Conservation (phyloP, 2,797 vertebrate species). For the Chloroceryle amazona region DNA sequence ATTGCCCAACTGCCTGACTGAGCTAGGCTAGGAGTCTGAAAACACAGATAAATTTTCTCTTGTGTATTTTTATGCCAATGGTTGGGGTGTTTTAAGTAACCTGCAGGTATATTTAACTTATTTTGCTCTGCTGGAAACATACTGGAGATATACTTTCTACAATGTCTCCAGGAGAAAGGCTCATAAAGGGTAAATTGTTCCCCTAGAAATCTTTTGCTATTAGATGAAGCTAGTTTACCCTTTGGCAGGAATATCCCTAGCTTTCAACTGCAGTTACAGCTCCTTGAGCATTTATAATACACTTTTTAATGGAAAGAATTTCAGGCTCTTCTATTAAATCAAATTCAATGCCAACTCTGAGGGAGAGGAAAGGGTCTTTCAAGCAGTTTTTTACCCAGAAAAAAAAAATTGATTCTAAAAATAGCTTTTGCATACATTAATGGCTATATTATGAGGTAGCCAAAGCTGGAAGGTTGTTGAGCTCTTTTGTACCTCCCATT, state of each 20-base stretch:
- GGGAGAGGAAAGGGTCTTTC: constrained; percentile 37
- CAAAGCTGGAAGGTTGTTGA: background rate
- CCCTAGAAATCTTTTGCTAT: background rate
- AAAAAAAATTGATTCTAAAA: constrained; percentile 47
- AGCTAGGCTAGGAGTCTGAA: background rate
- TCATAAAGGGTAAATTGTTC: constrained; percentile 48
- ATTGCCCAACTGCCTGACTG: background rate
- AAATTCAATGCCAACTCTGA: constrained; percentile 24
- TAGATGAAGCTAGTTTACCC: constrained; percentile 39
- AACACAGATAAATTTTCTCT: background rate
- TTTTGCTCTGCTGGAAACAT: constrained; percentile 21
- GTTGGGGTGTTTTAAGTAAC: background rate
- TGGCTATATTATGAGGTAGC: constrained; percentile 4
- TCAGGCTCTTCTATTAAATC: constrained; percentile 68
- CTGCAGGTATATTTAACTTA: background rate
- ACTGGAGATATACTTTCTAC: background rate
- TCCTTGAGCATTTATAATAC: constrained; percentile 66
- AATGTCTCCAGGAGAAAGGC: background rate
- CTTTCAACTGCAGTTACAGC: constrained; percentile 45
- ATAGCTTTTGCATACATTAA: constrained; percentile 52
- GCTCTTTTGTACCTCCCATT: background rate
- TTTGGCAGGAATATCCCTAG: constrained; percentile 39
- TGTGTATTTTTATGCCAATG: background rate
- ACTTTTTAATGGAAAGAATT: constrained; percentile 72
- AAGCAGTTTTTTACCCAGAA: background rate